Evolutionary conservation across 2,113 vertebrate genomes (phyloP).

Genomic region (Scalopus aquaticus): DNA sequence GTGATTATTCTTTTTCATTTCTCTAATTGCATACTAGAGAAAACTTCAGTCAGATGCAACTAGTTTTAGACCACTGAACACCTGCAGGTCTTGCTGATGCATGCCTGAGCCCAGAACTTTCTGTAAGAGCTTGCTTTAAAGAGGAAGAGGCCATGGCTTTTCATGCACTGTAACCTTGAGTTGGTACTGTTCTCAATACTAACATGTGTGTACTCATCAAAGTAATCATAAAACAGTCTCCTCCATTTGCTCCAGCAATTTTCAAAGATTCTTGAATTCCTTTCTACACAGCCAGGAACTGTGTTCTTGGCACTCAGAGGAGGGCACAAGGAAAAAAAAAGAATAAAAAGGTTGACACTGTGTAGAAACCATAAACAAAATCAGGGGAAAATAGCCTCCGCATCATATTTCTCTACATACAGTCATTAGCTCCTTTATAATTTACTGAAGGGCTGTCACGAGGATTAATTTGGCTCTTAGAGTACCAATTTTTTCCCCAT

Average conservation of each 20-base stretch:
- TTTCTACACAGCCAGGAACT: background rate
- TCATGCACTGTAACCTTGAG: background rate
- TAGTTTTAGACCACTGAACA: background rate
- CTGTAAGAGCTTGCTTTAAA: background rate
- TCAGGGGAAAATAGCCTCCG: constrained; percentile 28
- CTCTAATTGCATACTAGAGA: constrained; percentile 50
- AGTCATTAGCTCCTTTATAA: constrained; percentile 71
- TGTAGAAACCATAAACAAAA: constrained; percentile 8
- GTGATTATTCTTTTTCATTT: constrained; percentile 9
- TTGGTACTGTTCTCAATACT: background rate
- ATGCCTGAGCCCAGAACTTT: background rate
- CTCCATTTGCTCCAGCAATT: background rate
- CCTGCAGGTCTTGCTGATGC: background rate
- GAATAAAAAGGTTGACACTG: constrained; percentile 30
- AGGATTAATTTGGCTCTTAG: constrained; percentile 78
- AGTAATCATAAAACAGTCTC: background rate
- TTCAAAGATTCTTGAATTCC: background rate
- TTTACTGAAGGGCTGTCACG: constrained; percentile 74
- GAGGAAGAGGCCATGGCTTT: background rate
- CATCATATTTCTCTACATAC: constrained; percentile 15
- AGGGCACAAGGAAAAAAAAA: constrained; percentile 18
- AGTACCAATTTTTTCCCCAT: constrained; percentile 60
- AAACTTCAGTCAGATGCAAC: background rate
- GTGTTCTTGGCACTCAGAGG: background rate
- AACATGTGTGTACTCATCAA: background rate